phyloP scores from a whole-genome alignment of 2,888 invertebrate species.

The Ectobius pallidus region DNA sequence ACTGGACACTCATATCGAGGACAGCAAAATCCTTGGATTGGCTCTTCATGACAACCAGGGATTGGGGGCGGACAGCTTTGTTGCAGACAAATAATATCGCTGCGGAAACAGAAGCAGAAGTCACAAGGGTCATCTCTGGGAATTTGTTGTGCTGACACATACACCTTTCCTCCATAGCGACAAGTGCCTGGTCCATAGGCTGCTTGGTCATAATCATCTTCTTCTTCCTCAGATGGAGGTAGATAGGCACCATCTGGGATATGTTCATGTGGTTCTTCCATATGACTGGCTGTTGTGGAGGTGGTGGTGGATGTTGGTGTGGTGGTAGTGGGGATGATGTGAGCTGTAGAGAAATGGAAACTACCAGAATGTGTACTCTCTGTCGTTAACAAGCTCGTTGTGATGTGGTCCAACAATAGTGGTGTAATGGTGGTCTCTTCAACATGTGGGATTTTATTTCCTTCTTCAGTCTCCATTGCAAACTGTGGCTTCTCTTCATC shows the following conservation, averaged over 20 bases:
- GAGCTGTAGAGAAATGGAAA: conserved; percentile 23
- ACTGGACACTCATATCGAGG: conserved; percentile 94
- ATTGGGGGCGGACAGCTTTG: conserved; percentile 96
- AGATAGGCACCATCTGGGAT: conserved; percentile 36
- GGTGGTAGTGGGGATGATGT: conserved; percentile 5
- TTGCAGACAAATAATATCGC: conserved; percentile 93
- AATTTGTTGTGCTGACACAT: conserved; percentile 93
- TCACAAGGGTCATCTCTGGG: conserved; percentile 94
- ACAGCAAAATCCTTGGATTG: conserved; percentile 93
- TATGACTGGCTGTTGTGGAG: too few relatives aligned
- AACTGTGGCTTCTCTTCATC: too few relatives aligned
- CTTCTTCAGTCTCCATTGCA: too few relatives aligned
- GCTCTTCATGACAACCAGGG: conserved; percentile 88
- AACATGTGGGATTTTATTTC: too few relatives aligned
- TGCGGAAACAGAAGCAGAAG: conserved; percentile 96
- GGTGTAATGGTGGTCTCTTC: too few relatives aligned
- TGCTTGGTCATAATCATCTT: conserved; percentile 69
- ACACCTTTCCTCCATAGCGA: conserved; percentile 89
- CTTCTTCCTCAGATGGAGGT: conserved; percentile 48
- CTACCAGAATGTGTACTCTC: conserved; percentile 5
- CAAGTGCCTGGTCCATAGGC: conserved; percentile 89
- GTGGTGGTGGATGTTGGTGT: not conserved
- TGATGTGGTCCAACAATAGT: conserved; percentile 15
- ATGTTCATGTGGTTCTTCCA: conserved; percentile 22
- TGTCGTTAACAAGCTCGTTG: not conserved